Base-by-base conservation (phyloP, 2,113 vertebrate genomes). In the Cochlearius cochlearius region DNA sequence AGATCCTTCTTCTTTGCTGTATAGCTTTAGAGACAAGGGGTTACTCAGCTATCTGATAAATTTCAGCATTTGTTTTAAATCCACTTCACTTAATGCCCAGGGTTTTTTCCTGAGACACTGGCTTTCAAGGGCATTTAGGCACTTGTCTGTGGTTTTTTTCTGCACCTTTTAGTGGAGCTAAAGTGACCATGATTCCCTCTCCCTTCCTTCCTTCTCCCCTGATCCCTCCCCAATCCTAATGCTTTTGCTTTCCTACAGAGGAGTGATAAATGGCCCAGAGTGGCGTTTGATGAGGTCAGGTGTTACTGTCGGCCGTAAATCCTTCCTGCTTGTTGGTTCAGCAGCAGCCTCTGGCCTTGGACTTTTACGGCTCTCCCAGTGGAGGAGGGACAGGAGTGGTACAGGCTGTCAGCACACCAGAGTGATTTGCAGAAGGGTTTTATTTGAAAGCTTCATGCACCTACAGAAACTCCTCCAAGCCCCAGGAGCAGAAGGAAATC, bases 271-370 rank as follows among this genome's bases (percentile, higher is more conserved):
- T 91, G 49, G 47, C 53, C 43, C 56, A 49, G 36, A 95, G 86
- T 84, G 60, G 78, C 88, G 64, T 96, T 96, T 96, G 86, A 96
- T 96, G 94, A 96, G 96, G 92, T 96, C 91, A 86, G 69, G 75
- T 86, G 92, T 86, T 93, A 63, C 90, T 86, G 85, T 88, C 1
- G 1, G 68, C 82, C 1, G 12, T 93, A 97, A 97, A 97, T 96
- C 94, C 88, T 94, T 90, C 88, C 90, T 94, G 68, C 72, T 96
- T 95, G 63, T 88, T 88, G 82, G 88, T 80, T 96, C 82, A 92
- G 72, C 74, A 88, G 41, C 78, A 77, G 26, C 47, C 30, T 80
- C 76, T 81, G 85, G 96, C 95, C 95, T 96, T 96, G 95, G 90
- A 88, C 75, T 84, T 92, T 88, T 94, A 93, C 47, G 72, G 55